These are phyloP conservation scores for Malthinus seriepunctatus DNA, from an alignment of 2,888 invertebrate genomes.

Conservation along the genomic window DNA sequence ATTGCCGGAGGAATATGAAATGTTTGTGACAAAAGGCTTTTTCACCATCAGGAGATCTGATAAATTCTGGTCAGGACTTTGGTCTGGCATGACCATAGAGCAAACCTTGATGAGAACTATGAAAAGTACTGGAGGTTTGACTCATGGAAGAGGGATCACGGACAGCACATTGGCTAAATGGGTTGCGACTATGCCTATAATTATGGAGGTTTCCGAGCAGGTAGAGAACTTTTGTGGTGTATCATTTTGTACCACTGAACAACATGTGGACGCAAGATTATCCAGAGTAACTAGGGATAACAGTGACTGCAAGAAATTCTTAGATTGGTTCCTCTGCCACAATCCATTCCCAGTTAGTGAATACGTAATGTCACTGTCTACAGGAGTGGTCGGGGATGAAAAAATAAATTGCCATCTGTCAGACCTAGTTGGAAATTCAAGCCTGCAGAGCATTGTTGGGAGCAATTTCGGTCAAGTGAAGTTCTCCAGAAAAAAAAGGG, in stretches of 20 bases:
- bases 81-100: too few relatives aligned
- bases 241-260: slow-evolving; percentile 32
- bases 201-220: slow-evolving; percentile 30
- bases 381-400: slow-evolving; percentile 31
- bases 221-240: slow-evolving; percentile 35
- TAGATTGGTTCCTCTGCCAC: slow-evolving; percentile 34
- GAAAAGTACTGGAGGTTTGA: slow-evolving; percentile 40
- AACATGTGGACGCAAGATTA: slow-evolving; percentile 38
- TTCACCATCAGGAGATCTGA: too few relatives aligned
- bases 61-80: too few relatives aligned
- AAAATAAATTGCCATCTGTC: slow-evolving; percentile 18
- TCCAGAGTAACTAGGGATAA: slow-evolving; percentile 35
- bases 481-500: slow-evolving; percentile 35
- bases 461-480: slow-evolving; percentile 27
- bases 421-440: slow-evolving; percentile 21
- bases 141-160: slow-evolving; percentile 34
- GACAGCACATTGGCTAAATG: slow-evolving; percentile 34
- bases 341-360: slow-evolving; percentile 34
- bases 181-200: slow-evolving; percentile 30
- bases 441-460: slow-evolving; percentile 22
- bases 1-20: too few relatives aligned
- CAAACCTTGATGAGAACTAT: too few relatives aligned
- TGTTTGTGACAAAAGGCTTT: too few relatives aligned
- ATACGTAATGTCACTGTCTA: slow-evolving; percentile 28
- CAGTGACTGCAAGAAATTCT: slow-evolving; percentile 32